These are phyloP conservation scores for Solenopsis invicta DNA, from an alignment of 1,140 invertebrate genomes.

Conservation along the genomic window DNA sequence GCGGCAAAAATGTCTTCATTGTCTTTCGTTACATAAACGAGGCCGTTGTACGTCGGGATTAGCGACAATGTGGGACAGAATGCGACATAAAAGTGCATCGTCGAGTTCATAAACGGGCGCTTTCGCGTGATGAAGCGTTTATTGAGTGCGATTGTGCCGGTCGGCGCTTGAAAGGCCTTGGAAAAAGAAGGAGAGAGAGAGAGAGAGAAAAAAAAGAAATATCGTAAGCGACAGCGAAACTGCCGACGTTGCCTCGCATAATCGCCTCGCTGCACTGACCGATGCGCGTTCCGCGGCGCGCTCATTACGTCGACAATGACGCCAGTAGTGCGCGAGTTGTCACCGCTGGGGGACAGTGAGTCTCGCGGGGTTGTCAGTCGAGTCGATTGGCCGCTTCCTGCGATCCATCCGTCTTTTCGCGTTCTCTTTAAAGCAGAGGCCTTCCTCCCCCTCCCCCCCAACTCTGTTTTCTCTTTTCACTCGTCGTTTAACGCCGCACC, in stretches of 20 bases:
- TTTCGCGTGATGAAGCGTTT: constrained; percentile 62
- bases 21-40: constrained; percentile 23
- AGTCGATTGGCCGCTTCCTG: constrained; percentile 77
- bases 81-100: constrained; percentile 37
- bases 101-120: constrained; percentile 55
- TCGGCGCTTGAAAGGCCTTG: constrained; percentile 42
- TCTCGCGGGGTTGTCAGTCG: constrained; percentile 66
- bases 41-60: constrained; percentile 29
- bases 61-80: constrained; percentile 54
- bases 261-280: constrained; percentile 9
- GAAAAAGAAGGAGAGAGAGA: background rate
- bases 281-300: constrained; percentile 30
- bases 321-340: constrained; percentile 67
- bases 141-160: constrained; percentile 47
- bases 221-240: constrained; percentile 63
- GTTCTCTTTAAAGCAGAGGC: constrained; percentile 67
- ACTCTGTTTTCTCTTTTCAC: constrained; percentile 66
- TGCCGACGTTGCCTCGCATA: constrained; percentile 44
- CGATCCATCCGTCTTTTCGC: constrained; percentile 75
- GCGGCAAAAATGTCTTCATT: background rate
- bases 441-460: background rate
- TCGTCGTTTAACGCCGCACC: constrained; percentile 53
- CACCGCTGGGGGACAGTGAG: constrained; percentile 34
- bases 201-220: background rate
- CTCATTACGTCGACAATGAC: constrained; percentile 73